Evolutionary conservation across 2,113 vertebrate species (phyloP).

Genomic region (Ciconia maguari): DNA sequence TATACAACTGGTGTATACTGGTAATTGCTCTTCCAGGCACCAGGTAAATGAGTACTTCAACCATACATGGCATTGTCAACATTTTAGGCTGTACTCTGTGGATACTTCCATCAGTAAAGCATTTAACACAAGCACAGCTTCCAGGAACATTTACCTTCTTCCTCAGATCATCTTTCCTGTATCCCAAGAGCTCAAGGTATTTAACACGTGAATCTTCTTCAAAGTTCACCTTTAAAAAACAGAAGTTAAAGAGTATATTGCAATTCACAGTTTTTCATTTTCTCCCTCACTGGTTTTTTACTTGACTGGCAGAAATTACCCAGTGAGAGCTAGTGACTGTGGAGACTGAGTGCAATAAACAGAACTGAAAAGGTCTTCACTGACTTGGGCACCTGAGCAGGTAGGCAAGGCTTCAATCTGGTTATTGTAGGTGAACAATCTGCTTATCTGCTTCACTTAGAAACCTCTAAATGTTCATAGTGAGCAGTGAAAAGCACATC

Average conservation of each 20-base stretch:
- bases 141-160: constrained; percentile 79
- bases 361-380: not conserved
- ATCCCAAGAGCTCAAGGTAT: constrained; percentile 92
- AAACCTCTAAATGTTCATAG: not conserved
- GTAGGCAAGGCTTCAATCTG: not conserved
- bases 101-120: not conserved
- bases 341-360: not conserved
- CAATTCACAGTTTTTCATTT: not conserved
- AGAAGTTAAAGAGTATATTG: not conserved
- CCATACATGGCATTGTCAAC: not conserved
- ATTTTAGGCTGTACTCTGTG: not conserved
- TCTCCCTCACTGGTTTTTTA: not conserved
- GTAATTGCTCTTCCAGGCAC: not conserved
- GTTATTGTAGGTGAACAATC: not conserved
- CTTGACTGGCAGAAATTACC: not conserved
- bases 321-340: not conserved
- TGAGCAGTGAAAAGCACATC: not conserved
- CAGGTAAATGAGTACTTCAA: not conserved
- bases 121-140: not conserved
- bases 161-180: constrained; percentile 87
- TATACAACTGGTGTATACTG: not conserved
- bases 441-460: not conserved
- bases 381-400: not conserved
- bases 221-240: constrained; percentile 86
- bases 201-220: constrained; percentile 88